Evolutionary conservation across 2,113 vertebrate species (phyloP).

Genomic region (Scortum barcoo): DNA sequence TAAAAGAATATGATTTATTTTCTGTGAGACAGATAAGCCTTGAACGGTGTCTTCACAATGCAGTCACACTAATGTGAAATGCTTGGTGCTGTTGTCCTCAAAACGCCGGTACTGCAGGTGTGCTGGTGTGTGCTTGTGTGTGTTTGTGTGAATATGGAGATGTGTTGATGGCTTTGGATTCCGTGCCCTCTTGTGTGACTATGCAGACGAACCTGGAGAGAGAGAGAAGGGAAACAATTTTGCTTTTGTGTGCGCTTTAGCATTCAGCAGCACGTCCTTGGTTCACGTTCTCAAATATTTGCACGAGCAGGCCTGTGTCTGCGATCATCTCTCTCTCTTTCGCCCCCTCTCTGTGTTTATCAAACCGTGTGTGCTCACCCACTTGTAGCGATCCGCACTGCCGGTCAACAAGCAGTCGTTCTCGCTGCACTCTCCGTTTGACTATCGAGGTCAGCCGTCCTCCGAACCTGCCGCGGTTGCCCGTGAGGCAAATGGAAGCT

Average conservation of each 20-base stretch:
- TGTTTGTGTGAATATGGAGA: neutral
- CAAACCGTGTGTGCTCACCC: slow-evolving; percentile 56
- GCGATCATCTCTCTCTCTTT: slow-evolving; percentile 5
- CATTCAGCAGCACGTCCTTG: slow-evolving; percentile 43
- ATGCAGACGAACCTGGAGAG: slow-evolving; percentile 17
- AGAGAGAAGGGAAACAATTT: neutral
- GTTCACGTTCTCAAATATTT: slow-evolving; percentile 70
- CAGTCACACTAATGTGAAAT: too few species aligned
- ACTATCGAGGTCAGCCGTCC: slow-evolving; percentile 66
- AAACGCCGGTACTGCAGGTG: too few species aligned
- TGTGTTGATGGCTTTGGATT: neutral
- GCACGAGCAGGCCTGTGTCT: slow-evolving; percentile 42
- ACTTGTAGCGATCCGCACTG: slow-evolving; percentile 57
- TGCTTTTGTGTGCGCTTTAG: slow-evolving; percentile 24
- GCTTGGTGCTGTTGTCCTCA: too few species aligned
- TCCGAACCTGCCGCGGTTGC: slow-evolving; percentile 31
- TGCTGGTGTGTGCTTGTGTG: neutral
- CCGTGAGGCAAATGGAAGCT: slow-evolving; percentile 68
- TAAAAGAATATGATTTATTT: too few species aligned
- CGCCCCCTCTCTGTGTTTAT: slow-evolving; percentile 61
- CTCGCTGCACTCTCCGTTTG: slow-evolving; percentile 46
- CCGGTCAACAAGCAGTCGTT: slow-evolving; percentile 58
- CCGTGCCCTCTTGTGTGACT: neutral
- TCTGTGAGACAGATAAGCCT: too few species aligned
- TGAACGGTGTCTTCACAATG: too few species aligned